Evolutionary conservation across 1,140 invertebrate species (phyloP), one percentile per base, ranked within the genome.

Genomic region (Melipona quadrifasciata): DNA sequence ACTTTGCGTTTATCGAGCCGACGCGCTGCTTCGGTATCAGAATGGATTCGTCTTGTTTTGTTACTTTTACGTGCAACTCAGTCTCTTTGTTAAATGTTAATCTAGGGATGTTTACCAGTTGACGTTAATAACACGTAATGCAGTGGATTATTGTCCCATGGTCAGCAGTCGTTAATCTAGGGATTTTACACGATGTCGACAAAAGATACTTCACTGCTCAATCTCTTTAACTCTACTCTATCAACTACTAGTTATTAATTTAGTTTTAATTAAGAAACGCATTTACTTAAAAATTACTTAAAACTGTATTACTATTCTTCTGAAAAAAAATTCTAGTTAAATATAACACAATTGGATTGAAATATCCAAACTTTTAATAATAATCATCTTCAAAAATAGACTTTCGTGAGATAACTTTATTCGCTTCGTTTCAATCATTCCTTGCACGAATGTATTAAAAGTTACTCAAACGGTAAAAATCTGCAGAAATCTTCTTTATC

Each of bases 401-500:
- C 39, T 47, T 47, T 47, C 39, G 8, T 10, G 0, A 47, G 6
- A 47, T 47, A 47, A 47, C 6, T 47, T 47, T 47, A 10, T 47
- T 47, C 39, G 0, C 39, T 47, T 47, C 8, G 8, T 47, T 47
- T 47, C 8, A 0, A 34, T 67, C 21, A n/a, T 3, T 76, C 24
- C 16, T 12, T 24, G 0, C 27, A 67, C 11, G 57, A 17, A 14
- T 4, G 19, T 14, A 4, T 27, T 27, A 19, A 21, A 17, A 19
- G n/a, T 47, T 58, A 27, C 4, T n/a, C 39, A 17, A 55, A 16
- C 19, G 79, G 8, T 64, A 81, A 1, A 12, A 11, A 4, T 0
- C 14, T 14, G 3, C 6, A 67, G 71, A 31, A 27, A 67, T 27
- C 80, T 82, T 34, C 80, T 0, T 82, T 82, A 82, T 39, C 80